Evolutionary conservation across 2,797 vertebrate species (phyloP), one percentile per base, ranked within the genome.

Genomic region (Muscicapa comitata): DNA sequence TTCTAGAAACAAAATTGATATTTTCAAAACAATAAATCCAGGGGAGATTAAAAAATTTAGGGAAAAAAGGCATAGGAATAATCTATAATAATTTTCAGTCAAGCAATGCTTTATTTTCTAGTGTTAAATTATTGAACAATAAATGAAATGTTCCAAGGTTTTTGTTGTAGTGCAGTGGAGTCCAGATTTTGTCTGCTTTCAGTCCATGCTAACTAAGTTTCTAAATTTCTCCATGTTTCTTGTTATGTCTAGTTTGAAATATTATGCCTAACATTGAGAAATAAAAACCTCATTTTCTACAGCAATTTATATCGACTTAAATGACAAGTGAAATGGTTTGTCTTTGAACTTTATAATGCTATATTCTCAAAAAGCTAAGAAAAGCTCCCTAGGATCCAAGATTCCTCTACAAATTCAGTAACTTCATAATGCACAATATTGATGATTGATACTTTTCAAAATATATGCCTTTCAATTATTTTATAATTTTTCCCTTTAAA

Each of bases 41-140:
- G 10, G 3, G 47, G 3, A 82, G 2, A 20, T 38, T 45, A 9
- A 78, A 42, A 24, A 48, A 2, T 2, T 55, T 21, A 40, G 14
- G 3, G 4, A 65, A 70, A 83, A n/a, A 61, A 53, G 0, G 0
- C 2, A 13, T 23, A n/a, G 5, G 11, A 51, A 24, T 10, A 24
- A 13, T 26, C 17, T 16, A 38, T 20, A 45, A 5, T 9, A 55
- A 45, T 74, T 85, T 66, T 4, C 11, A 57, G 8, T 38, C 10
- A 45, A 62, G 7, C 0, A 0, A 25, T 8, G 19, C 0, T 47
- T 57, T 14, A 51, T 55, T 88, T 75, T 43, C 26, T 82, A 35
- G 4, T 42, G 4, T 70, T 65, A 51, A 45, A 42, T 65, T 54
- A 29, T 2, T 7, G 42, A 3, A 15, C 15, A 67, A 58, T 8